Evolutionary conservation across 2,113 vertebrate species (phyloP).

Genomic region (Eulemur macaco): DNA sequence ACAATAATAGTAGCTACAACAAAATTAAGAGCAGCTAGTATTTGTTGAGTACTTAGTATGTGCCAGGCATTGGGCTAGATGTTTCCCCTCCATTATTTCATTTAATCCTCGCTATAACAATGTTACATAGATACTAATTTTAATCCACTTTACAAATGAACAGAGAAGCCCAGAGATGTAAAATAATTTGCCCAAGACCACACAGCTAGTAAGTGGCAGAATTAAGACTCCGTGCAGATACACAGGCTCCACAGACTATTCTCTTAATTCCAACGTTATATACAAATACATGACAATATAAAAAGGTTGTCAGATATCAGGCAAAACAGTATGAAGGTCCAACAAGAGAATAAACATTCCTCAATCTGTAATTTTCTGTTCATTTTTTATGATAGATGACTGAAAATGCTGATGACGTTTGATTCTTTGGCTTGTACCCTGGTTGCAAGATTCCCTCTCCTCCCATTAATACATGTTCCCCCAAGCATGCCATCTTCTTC

Average conservation of each 20-base stretch:
- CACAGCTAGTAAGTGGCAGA: background rate
- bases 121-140: background rate
- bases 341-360: background rate
- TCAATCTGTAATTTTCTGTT: background rate
- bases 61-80: background rate
- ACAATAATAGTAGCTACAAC: background rate
- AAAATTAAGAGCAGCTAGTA: background rate
- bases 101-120: background rate
- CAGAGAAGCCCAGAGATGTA: background rate
- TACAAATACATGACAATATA: background rate
- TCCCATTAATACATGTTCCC: background rate
- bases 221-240: background rate
- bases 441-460: background rate
- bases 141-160: constrained; percentile 9
- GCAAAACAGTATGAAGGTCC: background rate
- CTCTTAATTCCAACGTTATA: background rate
- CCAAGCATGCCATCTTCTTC: background rate
- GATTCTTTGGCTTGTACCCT: background rate
- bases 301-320: background rate
- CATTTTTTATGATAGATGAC: background rate
- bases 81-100: background rate
- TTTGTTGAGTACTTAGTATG: background rate
- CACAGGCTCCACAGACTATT: background rate
- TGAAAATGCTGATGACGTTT: background rate
- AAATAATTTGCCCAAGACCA: background rate